These are phyloP conservation scores for Opisthograptis luteolata DNA, from an alignment of 2,888 invertebrate species.

Conservation along the genomic window DNA sequence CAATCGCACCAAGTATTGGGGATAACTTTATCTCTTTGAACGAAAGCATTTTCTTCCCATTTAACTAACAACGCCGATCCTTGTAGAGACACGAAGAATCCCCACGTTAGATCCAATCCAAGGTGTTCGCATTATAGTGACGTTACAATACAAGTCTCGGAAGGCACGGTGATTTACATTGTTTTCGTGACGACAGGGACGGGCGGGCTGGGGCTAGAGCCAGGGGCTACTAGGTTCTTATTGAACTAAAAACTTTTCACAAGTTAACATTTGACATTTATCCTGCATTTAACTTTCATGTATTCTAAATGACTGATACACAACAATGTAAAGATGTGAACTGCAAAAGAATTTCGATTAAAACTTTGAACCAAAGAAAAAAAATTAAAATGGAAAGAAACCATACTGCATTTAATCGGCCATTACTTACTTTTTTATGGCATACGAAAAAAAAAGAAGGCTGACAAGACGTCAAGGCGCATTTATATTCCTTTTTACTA, in stretches of 20 bases:
- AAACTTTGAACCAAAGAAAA: no score
- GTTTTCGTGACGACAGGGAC: constrained; percentile 23
- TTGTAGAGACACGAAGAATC: constrained; percentile 6
- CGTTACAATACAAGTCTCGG: constrained; percentile 24
- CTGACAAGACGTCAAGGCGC: no score
- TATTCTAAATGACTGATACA: no score
- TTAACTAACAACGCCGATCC: constrained; percentile 12
- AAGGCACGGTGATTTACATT: constrained; percentile 33
- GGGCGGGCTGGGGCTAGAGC: background rate
- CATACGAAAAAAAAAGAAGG: no score
- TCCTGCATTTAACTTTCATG: no score
- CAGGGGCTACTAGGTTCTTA: background rate
- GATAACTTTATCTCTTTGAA: background rate
- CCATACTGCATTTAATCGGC: no score
- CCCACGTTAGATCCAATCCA: constrained; percentile 14
- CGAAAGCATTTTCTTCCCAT: constrained; percentile 2
- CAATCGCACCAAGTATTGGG: background rate
- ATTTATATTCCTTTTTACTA: no score
- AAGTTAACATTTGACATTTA: no score
- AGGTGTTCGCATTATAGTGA: constrained; percentile 20
- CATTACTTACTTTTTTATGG: no score
- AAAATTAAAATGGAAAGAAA: no score
- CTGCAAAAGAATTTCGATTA: no score
- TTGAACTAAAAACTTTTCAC: background rate
- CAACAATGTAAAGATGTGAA: no score